phyloP scores from a whole-genome alignment of 2,113 vertebrate genomes.

The Oreochromis niloticus region DNA sequence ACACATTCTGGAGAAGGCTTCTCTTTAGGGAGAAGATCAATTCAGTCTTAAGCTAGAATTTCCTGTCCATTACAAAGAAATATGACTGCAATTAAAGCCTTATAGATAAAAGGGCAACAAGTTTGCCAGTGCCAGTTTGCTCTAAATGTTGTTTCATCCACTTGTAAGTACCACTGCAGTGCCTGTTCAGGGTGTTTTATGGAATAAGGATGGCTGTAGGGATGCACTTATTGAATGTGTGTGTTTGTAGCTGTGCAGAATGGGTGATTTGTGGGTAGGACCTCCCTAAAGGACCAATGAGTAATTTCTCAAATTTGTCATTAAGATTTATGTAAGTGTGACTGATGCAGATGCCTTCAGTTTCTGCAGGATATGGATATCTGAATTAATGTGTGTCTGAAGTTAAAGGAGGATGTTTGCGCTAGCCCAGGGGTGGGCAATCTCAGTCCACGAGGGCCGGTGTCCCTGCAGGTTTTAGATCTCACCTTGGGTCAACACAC shows the following conservation, averaged over 20 bases:
- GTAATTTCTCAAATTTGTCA: not conserved
- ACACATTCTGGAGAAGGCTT: not conserved
- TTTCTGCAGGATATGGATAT: not conserved
- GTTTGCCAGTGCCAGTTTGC: not conserved
- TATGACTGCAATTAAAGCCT: not conserved
- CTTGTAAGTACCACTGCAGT: not conserved
- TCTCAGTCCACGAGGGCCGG: no score
- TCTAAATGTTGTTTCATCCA: not conserved
- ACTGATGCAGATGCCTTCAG: not conserved
- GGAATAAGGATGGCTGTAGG: not conserved
- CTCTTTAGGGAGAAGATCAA: not conserved
- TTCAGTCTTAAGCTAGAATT: not conserved
- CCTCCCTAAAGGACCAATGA: not conserved
- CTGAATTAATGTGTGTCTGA: not conserved
- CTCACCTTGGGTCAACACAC: no score
- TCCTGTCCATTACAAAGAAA: not conserved
- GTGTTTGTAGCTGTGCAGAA: not conserved
- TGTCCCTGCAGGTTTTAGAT: no score
- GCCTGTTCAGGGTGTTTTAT: not conserved
- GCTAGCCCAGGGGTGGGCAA: no score
- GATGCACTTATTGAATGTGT: not conserved
- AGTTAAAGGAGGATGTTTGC: not conserved
- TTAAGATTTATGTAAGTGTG: not conserved
- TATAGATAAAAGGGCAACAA: not conserved
- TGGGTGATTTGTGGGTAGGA: accelerated